Evolutionary conservation across 2,113 vertebrate genomes (phyloP).

Genomic region (Serinus canaria): DNA sequence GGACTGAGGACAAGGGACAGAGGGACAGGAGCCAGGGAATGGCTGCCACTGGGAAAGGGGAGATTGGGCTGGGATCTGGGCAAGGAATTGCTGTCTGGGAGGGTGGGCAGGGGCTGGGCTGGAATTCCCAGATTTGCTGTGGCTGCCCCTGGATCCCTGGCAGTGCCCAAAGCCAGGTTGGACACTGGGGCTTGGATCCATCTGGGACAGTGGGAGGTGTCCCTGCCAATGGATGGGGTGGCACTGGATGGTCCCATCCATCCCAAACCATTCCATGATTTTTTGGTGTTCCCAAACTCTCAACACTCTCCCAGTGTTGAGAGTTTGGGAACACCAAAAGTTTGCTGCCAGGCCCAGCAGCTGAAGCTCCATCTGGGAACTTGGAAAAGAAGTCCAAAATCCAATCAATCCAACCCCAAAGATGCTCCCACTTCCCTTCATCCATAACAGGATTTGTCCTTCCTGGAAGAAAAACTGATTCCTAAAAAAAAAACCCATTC

Average conservation of each 20-base stretch:
- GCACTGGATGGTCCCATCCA: fast-evolving
- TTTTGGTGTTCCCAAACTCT: neutral
- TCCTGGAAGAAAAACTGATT: neutral
- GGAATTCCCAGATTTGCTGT: neutral
- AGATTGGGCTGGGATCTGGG: too few species aligned
- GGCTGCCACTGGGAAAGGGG: too few species aligned
- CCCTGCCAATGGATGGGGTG: neutral
- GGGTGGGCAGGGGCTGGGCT: neutral
- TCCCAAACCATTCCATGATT: neutral
- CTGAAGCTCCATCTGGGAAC: neutral
- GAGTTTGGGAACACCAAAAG: too few species aligned
- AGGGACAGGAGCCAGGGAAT: too few species aligned
- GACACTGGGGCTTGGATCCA: fast-evolving
- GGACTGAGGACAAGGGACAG: too few species aligned
- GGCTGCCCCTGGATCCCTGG: neutral
- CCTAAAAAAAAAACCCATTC: neutral
- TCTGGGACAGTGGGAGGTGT: fast-evolving
- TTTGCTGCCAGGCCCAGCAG: neutral
- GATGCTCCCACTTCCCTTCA: neutral
- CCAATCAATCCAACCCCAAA: neutral
- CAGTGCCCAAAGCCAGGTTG: fast-evolving
- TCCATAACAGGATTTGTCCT: neutral
- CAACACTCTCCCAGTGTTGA: fast-evolving
- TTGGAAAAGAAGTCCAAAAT: neutral
- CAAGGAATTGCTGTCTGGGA: neutral